Conservation (phyloP, 2,113 vertebrate species). For the Hystrix brachyura region DNA sequence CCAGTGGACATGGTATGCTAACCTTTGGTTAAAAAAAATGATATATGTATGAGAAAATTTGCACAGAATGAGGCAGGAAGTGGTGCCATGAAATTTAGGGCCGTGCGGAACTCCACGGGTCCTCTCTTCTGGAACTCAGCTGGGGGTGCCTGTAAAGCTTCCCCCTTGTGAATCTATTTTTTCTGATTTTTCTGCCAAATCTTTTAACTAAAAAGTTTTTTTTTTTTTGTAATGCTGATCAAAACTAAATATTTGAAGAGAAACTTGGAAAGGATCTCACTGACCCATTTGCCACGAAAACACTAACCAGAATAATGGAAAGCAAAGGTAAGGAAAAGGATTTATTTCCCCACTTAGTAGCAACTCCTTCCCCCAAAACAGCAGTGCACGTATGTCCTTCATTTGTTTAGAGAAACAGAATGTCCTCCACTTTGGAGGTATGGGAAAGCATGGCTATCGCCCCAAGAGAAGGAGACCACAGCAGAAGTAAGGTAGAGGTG, state of each 20-base stretch:
- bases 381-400: background rate
- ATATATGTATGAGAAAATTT: rapidly evolving
- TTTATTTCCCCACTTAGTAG: background rate
- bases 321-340: background rate
- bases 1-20: rapidly evolving
- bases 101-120: rapidly evolving
- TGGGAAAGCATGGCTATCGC: background rate
- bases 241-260: constrained; percentile 14
- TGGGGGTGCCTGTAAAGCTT: background rate
- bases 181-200: constrained; percentile 19
- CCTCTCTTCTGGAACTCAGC: background rate
- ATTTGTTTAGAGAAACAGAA: background rate
- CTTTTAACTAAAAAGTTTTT: background rate
- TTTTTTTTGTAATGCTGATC: background rate
- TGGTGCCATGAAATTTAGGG: rapidly evolving
- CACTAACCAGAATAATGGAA: background rate
- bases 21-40: background rate
- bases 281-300: background rate
- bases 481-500: background rate
- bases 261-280: background rate
- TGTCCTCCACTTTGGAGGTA: too few relatives aligned
- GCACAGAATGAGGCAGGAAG: background rate
- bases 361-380: background rate
- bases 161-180: background rate
- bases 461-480: background rate